phyloP scores from a whole-genome alignment of 2,113 vertebrate genomes.

The Erythrocercus mccallii region DNA sequence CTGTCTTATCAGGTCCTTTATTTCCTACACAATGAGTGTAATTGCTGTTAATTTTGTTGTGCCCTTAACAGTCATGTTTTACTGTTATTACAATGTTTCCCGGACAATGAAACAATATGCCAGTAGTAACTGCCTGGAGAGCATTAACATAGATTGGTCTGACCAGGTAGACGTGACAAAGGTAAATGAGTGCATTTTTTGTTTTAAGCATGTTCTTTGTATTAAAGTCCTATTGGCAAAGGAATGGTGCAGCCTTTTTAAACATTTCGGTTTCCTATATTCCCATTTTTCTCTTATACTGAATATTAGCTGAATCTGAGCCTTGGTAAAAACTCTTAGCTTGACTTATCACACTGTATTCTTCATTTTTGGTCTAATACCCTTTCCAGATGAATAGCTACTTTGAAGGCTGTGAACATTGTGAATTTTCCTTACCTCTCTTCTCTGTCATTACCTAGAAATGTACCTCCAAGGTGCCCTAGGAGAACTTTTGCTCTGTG shows the following conservation, averaged over 20 bases:
- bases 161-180: constrained; percentile 95
- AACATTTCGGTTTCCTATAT: not conserved
- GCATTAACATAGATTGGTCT: constrained; percentile 85
- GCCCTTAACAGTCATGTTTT: constrained; percentile 91
- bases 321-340: not conserved
- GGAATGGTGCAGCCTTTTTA: not conserved
- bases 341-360: not conserved
- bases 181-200: not conserved
- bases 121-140: constrained; percentile 73
- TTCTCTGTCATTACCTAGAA: not conserved
- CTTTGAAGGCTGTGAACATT: not conserved
- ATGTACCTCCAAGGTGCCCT: not conserved
- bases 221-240: not conserved
- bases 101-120: constrained; percentile 78
- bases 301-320: not conserved
- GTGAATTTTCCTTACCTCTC: not conserved
- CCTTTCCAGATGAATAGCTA: not conserved
- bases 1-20: constrained; percentile 84
- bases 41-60: constrained; percentile 88
- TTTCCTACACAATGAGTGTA: constrained; percentile 96
- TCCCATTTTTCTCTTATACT: not conserved
- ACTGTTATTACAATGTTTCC: constrained; percentile 94
- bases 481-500: not conserved
- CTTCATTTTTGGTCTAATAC: not conserved
- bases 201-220: not conserved